A percentile compares a stretch with the other conserved stretches of the same genome.
phyloP scores from a whole-genome alignment of 2,113 vertebrate genomes.

The Sardina pilchardus region DNA sequence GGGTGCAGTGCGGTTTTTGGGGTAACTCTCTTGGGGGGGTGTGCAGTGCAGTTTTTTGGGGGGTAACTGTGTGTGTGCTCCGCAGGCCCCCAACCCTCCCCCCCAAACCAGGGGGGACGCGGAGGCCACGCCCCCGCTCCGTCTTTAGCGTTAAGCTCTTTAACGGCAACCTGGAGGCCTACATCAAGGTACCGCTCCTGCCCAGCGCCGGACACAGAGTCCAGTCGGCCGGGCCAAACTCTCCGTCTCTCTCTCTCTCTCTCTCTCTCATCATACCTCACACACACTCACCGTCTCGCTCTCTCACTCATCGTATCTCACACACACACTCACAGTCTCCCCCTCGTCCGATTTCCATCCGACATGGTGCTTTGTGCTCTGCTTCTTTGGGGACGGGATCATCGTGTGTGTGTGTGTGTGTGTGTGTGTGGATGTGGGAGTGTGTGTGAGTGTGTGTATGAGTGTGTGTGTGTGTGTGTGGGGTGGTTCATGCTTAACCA shows the following conservation, averaged over 20 bases:
- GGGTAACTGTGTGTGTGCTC: conserved; percentile 69
- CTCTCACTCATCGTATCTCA: background rate
- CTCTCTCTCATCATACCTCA: background rate
- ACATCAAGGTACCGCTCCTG: conserved; percentile 86
- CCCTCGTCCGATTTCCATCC: background rate
- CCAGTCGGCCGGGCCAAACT: background rate
- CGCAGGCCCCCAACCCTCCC: conserved; percentile 89
- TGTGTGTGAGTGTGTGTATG: background rate
- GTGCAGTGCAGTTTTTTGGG: background rate
- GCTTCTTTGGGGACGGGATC: background rate
- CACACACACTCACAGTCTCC: background rate
- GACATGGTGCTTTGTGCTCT: background rate
- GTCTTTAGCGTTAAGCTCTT: conserved; percentile 93
- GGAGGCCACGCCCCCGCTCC: conserved; percentile 86
- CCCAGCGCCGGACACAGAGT: background rate
- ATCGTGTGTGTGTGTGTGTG: background rate
- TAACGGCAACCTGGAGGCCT: conserved; percentile 95
- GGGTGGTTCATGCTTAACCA: conserved; percentile 1
- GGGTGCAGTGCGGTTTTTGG: conserved; percentile 24
- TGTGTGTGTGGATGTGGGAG: background rate
- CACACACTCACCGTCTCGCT: background rate
- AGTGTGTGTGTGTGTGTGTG: background rate
- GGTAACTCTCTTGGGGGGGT: conserved; percentile 34
- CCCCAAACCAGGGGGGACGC: conserved; percentile 87
- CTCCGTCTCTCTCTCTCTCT: background rate